Conservation (phyloP, 2,888 invertebrate genomes). For the Dryobotodes eremita region DNA sequence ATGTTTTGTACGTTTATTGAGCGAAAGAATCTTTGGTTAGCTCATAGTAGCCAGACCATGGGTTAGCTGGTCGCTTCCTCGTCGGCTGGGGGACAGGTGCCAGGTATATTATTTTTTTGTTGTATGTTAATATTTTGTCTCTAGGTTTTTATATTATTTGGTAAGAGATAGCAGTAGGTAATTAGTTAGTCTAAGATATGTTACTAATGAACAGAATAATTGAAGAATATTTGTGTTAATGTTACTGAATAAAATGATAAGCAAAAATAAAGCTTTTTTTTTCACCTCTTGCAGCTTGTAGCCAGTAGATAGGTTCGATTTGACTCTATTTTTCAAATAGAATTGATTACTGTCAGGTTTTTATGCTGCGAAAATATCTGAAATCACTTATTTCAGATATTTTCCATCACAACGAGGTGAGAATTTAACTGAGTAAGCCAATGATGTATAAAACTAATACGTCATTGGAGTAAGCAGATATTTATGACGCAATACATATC, state of each 20-base stretch:
- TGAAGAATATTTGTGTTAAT: slow-evolving; percentile 1
- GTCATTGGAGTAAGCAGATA: too few relatives aligned
- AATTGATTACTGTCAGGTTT: too few relatives aligned
- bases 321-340: too few relatives aligned
- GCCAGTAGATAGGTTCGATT: too few relatives aligned
- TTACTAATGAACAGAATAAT: not conserved
- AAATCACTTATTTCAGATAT: too few relatives aligned
- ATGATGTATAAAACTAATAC: too few relatives aligned
- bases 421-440: too few relatives aligned
- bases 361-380: too few relatives aligned
- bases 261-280: not conserved
- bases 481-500: too few relatives aligned
- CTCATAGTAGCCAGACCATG: too few relatives aligned
- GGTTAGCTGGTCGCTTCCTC: not conserved
- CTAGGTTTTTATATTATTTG: not conserved
- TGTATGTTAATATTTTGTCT: not conserved
- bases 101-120: not conserved
- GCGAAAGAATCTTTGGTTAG: too few relatives aligned
- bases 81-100: not conserved
- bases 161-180: slow-evolving; percentile 1
- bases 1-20: not conserved
- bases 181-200: not conserved
- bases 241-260: not conserved
- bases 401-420: too few relatives aligned
- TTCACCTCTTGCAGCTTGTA: not conserved